Evolutionary conservation across 2,797 vertebrate species (phyloP).

Genomic region (Sebastes umbrosus): DNA sequence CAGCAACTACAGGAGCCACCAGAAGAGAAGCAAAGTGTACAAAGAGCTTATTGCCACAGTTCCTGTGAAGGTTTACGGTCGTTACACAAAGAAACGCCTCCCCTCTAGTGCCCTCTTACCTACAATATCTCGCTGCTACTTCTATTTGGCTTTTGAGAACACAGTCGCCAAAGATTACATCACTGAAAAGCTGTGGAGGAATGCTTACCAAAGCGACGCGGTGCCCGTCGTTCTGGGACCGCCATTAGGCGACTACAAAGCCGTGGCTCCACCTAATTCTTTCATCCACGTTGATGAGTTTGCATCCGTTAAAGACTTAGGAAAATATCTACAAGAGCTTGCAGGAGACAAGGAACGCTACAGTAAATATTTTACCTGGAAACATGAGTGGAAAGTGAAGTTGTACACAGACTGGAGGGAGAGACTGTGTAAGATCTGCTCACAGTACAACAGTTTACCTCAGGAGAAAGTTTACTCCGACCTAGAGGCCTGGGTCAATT

Average conservation of each 20-base stretch:
- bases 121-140: slow-evolving; percentile 87
- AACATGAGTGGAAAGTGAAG: slow-evolving; percentile 75
- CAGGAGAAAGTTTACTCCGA: slow-evolving; percentile 74
- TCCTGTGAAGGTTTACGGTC: slow-evolving; percentile 84
- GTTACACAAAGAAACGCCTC: slow-evolving; percentile 66
- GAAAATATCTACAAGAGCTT: slow-evolving; percentile 78
- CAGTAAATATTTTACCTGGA: slow-evolving; percentile 85
- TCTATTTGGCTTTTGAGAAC: slow-evolving; percentile 96
- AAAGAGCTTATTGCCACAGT: slow-evolving; percentile 76
- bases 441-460: slow-evolving; percentile 71
- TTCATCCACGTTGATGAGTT: slow-evolving; percentile 93
- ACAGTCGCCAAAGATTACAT: slow-evolving; percentile 89
- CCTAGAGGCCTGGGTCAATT: slow-evolving; percentile 79
- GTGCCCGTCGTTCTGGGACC: slow-evolving; percentile 92
- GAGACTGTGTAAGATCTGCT: slow-evolving; percentile 88
- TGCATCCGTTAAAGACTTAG: slow-evolving; percentile 80
- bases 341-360: slow-evolving; percentile 80
- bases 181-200: slow-evolving; percentile 95
- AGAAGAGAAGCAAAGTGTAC: slow-evolving; percentile 83
- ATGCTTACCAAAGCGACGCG: slow-evolving; percentile 81
- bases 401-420: slow-evolving; percentile 86
- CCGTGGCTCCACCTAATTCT: slow-evolving; percentile 83
- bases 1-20: slow-evolving; percentile 83
- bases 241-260: slow-evolving; percentile 82
- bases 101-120: slow-evolving; percentile 78